Percentiles rank a stretch among this genome's conserved stretches.
phyloP scores from a whole-genome alignment of 1,140 invertebrate genomes.

The Sesamia nonagrioides region DNA sequence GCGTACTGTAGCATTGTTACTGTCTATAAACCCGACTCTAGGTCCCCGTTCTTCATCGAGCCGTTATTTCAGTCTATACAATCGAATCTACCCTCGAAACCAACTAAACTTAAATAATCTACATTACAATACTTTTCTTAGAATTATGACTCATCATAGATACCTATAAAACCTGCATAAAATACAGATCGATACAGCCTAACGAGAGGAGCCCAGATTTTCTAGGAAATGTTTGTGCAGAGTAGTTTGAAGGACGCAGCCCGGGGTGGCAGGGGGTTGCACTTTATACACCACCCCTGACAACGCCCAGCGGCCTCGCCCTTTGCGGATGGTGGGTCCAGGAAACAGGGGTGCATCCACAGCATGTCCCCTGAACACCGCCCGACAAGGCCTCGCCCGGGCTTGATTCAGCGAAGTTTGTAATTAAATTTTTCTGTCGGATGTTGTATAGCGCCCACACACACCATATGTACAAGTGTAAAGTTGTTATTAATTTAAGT shows the following conservation, averaged over 20 bases:
- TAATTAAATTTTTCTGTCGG: not conserved
- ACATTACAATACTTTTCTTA: no score
- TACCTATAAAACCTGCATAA: no score
- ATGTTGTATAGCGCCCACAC: not conserved
- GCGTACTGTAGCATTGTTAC: no score
- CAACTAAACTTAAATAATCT: no score
- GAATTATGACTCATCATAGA: no score
- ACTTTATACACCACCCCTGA: not conserved
- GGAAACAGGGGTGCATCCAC: not conserved
- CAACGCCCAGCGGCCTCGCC: conserved; percentile 3
- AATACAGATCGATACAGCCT: not conserved
- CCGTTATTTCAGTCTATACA: no score
- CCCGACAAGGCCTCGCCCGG: not conserved
- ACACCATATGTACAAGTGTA: not conserved
- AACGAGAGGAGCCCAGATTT: not conserved
- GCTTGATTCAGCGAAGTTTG: not conserved
- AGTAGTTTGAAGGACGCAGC: not conserved
- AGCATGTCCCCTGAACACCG: not conserved
- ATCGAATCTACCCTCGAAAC: no score
- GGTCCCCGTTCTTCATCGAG: no score
- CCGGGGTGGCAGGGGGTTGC: not conserved
- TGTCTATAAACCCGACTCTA: no score
- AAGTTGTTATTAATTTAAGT: no score
- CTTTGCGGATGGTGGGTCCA: not conserved
- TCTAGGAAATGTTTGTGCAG: not conserved